These are phyloP conservation scores for Hipparchia semele DNA, from an alignment of 2,888 invertebrate genomes.

Conservation along the genomic window DNA sequence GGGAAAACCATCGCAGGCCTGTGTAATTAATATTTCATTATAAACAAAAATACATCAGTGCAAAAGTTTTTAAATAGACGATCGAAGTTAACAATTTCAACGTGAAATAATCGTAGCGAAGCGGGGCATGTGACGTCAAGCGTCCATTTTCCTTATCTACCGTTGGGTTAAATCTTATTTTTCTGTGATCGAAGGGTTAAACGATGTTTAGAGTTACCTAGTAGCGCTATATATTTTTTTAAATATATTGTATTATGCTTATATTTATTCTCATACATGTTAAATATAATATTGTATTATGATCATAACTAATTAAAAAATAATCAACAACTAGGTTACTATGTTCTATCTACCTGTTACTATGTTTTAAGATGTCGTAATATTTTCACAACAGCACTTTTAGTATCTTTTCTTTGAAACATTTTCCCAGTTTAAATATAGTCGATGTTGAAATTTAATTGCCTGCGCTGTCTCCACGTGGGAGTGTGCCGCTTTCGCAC, in stretches of 20 bases:
- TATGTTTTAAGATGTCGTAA: background rate
- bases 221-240: background rate
- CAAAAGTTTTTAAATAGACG: too few relatives aligned
- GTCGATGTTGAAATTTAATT: slow-evolving; percentile 33
- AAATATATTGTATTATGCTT: background rate
- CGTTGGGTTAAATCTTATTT: too few relatives aligned
- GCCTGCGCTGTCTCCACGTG: slow-evolving; percentile 22
- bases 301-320: background rate
- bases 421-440: slow-evolving; percentile 1
- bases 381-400: background rate
- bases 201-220: too few relatives aligned
- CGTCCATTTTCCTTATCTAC: too few relatives aligned
- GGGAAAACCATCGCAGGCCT: too few relatives aligned
- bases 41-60: too few relatives aligned
- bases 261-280: background rate
- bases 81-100: too few relatives aligned
- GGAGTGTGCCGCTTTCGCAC: slow-evolving; percentile 31
- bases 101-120: too few relatives aligned
- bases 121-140: too few relatives aligned
- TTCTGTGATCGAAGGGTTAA: too few relatives aligned
- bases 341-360: background rate
- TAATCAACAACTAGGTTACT: background rate
- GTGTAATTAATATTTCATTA: too few relatives aligned
- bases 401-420: background rate
- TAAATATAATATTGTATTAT: background rate